A percentile compares a stretch with the other conserved stretches of the same genome.
Evolutionary conservation across 1,140 invertebrate species (phyloP).

Genomic region (Helicoverpa zea): DNA sequence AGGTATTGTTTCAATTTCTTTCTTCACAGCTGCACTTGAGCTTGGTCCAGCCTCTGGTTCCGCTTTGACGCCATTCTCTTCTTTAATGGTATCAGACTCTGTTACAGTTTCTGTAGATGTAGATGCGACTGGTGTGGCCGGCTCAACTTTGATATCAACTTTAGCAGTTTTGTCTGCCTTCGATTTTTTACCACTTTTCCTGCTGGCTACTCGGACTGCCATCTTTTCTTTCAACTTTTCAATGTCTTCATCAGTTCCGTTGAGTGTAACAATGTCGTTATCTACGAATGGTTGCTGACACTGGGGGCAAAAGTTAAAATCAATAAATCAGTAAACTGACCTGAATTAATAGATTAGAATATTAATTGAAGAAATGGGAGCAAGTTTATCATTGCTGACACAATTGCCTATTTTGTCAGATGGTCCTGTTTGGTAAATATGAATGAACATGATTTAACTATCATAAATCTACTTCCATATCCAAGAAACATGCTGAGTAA

Average conservation of each 20-base stretch:
- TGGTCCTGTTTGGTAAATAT: background rate
- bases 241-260: conserved; percentile 94
- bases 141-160: conserved; percentile 54
- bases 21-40: conserved; percentile 62
- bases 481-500: no score
- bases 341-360: background rate
- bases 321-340: background rate
- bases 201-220: conserved; percentile 88
- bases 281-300: conserved; percentile 93
- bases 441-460: background rate
- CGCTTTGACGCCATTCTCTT: conserved; percentile 49
- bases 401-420: conserved; percentile 1
- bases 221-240: conserved; percentile 90
- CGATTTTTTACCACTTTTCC: conserved; percentile 91
- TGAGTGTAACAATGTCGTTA: conserved; percentile 95
- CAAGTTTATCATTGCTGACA: conserved; percentile 9
- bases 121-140: conserved; percentile 50
- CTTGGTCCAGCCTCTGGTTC: conserved; percentile 56
- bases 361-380: conserved; percentile 6
- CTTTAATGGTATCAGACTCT: conserved; percentile 50
- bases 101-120: conserved; percentile 52
- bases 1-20: conserved; percentile 81
- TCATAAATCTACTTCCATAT: no score
- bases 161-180: conserved; percentile 71
- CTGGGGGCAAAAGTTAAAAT: conserved; percentile 66